Base-by-base conservation (phyloP, 2,113 vertebrate species). In the Brachypodius melanocephalos region DNA sequence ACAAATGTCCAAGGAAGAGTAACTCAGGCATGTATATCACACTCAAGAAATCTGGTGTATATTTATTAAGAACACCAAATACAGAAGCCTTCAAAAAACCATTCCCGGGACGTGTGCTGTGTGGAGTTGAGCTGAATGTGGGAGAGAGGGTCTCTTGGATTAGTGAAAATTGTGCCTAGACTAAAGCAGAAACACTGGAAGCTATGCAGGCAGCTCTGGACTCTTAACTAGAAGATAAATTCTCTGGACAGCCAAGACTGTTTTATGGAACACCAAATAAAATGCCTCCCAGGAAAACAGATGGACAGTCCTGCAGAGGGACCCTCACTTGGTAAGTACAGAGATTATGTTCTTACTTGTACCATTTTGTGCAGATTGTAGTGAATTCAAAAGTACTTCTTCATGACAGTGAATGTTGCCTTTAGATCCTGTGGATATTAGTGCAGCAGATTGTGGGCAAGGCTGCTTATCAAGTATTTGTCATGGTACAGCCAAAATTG, bases 271-370 rank as follows among this genome's bases (percentile, higher is more conserved):
- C 46, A 83, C 24, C 42, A 75, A 66, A 73, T 65, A 40, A 5
- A 17, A 40, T 83, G 18, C 21, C 31, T 87, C 26, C 58, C 29
- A 36, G 55, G 67, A 89, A 75, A 88, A 63, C 0, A 82, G 36
- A 49, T 7, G 22, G 76, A n/a, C 17, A 58, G 40, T 59, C 54
- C 71, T 96, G 66, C 59, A 95, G 78, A 63, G 24, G 43, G 24
- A 85, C 43, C 51, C 28, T 83, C 49, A 18, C 71, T 40, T 79
- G 91, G 96, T 97, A 71, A 97, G 96, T 96, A 63, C 17, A 69
- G 16, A 82, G 22, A 11, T 54, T 4, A 12, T 88, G 36, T n/a
- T 89, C 42, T 85, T 75, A 17, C 13, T 74, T 51, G 7, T 73
- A 11, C 15, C 48, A 0, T 49, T 63, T 31, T 54, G 18, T 76